Evolutionary conservation across 1,140 invertebrate genomes (phyloP).

Genomic region (Daktulosphaira vitifoliae): DNA sequence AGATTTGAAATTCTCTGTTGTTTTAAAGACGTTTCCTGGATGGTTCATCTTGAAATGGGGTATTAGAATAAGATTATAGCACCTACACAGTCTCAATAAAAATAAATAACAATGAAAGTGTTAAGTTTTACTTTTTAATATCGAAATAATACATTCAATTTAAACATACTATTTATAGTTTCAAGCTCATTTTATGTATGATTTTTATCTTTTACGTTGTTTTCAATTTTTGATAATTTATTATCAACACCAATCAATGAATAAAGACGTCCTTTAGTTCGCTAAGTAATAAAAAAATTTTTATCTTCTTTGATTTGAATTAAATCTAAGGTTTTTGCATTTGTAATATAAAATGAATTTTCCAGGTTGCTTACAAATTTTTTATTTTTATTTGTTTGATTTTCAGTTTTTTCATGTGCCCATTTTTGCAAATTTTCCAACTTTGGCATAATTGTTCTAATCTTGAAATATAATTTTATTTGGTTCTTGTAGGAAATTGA

Average conservation of each 20-base stretch:
- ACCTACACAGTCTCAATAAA: neutral
- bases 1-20: too few species aligned
- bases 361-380: conserved; percentile 36
- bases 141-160: neutral
- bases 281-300: conserved; percentile 35
- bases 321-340: conserved; percentile 37
- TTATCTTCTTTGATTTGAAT: conserved; percentile 36
- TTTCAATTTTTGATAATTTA: neutral
- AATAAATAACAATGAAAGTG: neutral
- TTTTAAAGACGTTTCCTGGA: too few species aligned
- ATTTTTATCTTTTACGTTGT: neutral
- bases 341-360: conserved; percentile 39
- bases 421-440: conserved; percentile 34
- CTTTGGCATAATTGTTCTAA: conserved; percentile 33
- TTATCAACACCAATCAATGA: conserved; percentile 31
- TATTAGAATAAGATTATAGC: neutral
- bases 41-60: too few species aligned
- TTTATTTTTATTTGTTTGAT: conserved; percentile 30
- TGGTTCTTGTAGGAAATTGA: conserved; percentile 32
- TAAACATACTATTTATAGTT: conserved; percentile 11
- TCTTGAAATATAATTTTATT: conserved; percentile 35
- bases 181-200: neutral
- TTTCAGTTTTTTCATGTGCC: conserved; percentile 25
- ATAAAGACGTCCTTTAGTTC: conserved; percentile 27
- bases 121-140: neutral